These are phyloP conservation scores for Dermatemys mawii DNA, from an alignment of 2,113 vertebrate genomes.

Conservation along the genomic window DNA sequence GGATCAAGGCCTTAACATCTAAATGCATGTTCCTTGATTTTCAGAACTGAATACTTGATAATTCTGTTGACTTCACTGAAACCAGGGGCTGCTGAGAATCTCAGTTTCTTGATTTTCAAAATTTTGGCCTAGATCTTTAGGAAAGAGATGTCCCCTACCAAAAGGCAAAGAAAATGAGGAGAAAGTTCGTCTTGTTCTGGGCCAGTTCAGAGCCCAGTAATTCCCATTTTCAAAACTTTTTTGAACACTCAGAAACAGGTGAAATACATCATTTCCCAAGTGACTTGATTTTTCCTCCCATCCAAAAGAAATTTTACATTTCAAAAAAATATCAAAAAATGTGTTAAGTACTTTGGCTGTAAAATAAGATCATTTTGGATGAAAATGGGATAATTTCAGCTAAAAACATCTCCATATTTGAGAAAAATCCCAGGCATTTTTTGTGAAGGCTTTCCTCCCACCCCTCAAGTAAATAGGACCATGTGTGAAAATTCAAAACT, in stretches of 20 bases:
- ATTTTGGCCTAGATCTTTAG: neutral
- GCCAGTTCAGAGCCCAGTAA: neutral
- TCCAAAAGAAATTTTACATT: neutral
- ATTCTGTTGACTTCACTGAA: constrained; percentile 43
- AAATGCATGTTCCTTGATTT: constrained; percentile 4
- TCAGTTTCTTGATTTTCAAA: neutral
- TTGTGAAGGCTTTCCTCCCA: neutral
- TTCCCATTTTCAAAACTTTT: neutral
- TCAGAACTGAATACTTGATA: constrained; percentile 51
- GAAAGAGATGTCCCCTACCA: neutral
- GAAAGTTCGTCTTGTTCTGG: neutral
- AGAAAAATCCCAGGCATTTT: neutral
- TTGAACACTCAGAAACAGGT: neutral
- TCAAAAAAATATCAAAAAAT: neutral
- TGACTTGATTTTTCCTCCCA: neutral
- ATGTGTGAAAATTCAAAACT: neutral
- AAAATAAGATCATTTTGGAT: neutral
- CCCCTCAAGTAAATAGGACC: neutral
- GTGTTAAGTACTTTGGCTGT: neutral
- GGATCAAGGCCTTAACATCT: constrained; percentile 21
- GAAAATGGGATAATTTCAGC: neutral
- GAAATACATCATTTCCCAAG: neutral
- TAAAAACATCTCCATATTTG: neutral
- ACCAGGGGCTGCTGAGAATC: neutral
- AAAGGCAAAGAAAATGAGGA: neutral